Evolutionary conservation across 2,888 invertebrate species (phyloP).

Genomic region (Aelia acuminata): DNA sequence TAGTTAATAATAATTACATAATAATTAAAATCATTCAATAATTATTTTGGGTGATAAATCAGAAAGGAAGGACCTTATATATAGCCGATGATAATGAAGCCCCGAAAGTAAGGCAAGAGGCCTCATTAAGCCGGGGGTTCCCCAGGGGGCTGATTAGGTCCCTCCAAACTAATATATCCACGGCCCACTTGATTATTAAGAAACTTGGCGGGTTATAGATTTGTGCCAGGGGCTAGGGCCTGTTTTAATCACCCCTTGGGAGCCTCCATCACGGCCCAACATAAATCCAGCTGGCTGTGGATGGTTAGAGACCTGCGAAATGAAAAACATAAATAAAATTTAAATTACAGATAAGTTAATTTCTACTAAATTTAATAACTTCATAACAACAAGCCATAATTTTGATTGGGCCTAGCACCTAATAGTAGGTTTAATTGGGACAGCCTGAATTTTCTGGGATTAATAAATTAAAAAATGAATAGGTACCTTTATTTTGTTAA

Average conservation of each 20-base stretch:
- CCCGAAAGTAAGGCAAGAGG: slow-evolving; percentile 21
- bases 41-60: not conserved
- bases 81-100: slow-evolving; percentile 30
- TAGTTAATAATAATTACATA: not conserved
- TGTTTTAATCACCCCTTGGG: slow-evolving; percentile 34
- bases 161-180: slow-evolving; percentile 48
- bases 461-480: too few relatives aligned
- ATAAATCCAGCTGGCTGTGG: not conserved
- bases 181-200: slow-evolving; percentile 50
- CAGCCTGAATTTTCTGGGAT: too few relatives aligned
- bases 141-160: slow-evolving; percentile 43
- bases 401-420: too few relatives aligned
- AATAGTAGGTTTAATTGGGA: too few relatives aligned
- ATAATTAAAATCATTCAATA: not conserved
- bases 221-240: slow-evolving; percentile 31
- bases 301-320: not conserved
- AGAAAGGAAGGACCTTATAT: not conserved
- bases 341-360: too few relatives aligned
- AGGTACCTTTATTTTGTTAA: too few relatives aligned
- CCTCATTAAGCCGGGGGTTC: slow-evolving; percentile 15
- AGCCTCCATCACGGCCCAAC: not conserved
- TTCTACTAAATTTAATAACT: too few relatives aligned
- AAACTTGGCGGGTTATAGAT: slow-evolving; percentile 45
- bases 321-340: too few relatives aligned
- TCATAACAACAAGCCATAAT: too few relatives aligned